phyloP scores from a whole-genome alignment of 1,140 invertebrate genomes.

The Lordiphosa collinella region DNA sequence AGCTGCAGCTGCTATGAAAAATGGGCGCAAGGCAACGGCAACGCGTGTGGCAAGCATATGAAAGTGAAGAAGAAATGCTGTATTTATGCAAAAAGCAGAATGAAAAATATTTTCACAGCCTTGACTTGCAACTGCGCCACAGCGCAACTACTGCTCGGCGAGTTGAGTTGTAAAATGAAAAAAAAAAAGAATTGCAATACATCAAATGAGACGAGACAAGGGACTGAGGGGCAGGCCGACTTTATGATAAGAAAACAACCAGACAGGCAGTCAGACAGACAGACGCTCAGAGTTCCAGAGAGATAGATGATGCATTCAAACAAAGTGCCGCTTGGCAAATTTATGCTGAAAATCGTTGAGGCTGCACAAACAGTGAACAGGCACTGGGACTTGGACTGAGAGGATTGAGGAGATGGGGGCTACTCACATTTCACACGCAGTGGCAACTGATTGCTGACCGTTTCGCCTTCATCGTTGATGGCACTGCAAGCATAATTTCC shows the following conservation, averaged over 20 bases:
- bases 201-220: slow-evolving; percentile 47
- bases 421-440: slow-evolving; percentile 92
- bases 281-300: slow-evolving; percentile 26
- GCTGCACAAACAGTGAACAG: slow-evolving; percentile 20
- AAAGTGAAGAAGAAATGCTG: slow-evolving; percentile 57
- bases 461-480: slow-evolving; percentile 89
- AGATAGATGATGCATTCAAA: slow-evolving; percentile 65
- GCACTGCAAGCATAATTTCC: slow-evolving; percentile 91
- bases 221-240: slow-evolving; percentile 15
- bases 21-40: slow-evolving; percentile 43
- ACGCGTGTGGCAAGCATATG: slow-evolving; percentile 69
- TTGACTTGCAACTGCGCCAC: slow-evolving; percentile 64
- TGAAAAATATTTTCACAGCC: slow-evolving; percentile 72
- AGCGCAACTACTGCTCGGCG: slow-evolving; percentile 13
- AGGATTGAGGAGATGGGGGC: neutral
- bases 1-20: slow-evolving; percentile 49
- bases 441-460: slow-evolving; percentile 87
- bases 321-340: slow-evolving; percentile 51
- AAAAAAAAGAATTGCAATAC: slow-evolving; percentile 56
- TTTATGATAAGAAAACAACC: slow-evolving; percentile 67
- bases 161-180: slow-evolving; percentile 55
- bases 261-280: slow-evolving; percentile 8
- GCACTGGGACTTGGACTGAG: neutral
- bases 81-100: slow-evolving; percentile 74
- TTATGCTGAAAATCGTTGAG: slow-evolving; percentile 51